A percentile compares a stretch with the other conserved stretches of the same genome.
phyloP scores from a whole-genome alignment of 92 coral and sea anemone species.

The Bergia sp. region DNA sequence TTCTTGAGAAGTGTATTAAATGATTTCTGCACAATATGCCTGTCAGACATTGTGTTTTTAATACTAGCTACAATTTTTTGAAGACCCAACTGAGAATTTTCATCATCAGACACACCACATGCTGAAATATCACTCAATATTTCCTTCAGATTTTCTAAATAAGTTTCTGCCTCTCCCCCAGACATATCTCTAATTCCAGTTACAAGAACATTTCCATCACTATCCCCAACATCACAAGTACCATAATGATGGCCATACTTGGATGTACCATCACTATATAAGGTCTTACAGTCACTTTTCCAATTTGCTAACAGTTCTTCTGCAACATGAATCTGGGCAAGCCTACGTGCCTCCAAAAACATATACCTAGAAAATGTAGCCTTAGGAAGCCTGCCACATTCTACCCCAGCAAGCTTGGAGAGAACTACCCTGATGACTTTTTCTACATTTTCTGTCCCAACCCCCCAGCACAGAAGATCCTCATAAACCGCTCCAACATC shows the following conservation, averaged over 20 bases:
- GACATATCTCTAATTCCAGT: conserved; percentile 38
- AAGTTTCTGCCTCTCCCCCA: conserved; percentile 35
- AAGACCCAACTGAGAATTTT: conserved; percentile 14
- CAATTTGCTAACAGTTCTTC: conserved; percentile 17
- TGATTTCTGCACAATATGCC: conserved; percentile 14
- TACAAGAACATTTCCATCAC: conserved; percentile 18
- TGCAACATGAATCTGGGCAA: conserved; percentile 40
- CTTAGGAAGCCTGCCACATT: conserved; percentile 34
- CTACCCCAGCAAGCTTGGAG: conserved; percentile 28
- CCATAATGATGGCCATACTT: conserved; percentile 37
- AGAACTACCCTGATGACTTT: conserved; percentile 1
- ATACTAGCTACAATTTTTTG: conserved; percentile 7
- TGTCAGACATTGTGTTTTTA: conserved; percentile 42
- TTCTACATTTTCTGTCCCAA: conserved; percentile 46
- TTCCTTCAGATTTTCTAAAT: conserved; percentile 17
- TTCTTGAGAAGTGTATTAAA: conserved; percentile 36
- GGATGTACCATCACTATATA: conserved; percentile 50
- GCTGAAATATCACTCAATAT: conserved; percentile 24
- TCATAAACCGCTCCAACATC: conserved; percentile 49
- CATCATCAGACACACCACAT: not conserved
- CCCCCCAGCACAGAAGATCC: conserved; percentile 46
- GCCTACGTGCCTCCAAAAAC: conserved; percentile 48
- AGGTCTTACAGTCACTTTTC: not conserved
- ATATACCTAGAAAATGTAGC: conserved; percentile 46
- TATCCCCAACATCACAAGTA: conserved; percentile 29